phyloP scores from a whole-genome alignment of 2,888 invertebrate genomes.

The Diogma glabrata region DNA sequence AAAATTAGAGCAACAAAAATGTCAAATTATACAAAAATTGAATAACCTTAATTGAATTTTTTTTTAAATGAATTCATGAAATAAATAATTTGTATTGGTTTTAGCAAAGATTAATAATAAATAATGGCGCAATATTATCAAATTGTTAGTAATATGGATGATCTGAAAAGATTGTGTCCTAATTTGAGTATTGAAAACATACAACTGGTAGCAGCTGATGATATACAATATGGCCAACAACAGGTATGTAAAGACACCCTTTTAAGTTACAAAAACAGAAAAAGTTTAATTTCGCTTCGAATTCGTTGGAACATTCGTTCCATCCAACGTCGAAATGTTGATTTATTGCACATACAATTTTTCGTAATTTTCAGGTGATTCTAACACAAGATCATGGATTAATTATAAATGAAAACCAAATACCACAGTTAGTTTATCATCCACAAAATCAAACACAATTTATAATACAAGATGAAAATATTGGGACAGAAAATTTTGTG shows the following conservation, averaged over 20 bases:
- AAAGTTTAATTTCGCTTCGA: too few relatives aligned
- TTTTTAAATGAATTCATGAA: too few relatives aligned
- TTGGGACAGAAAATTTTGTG: neutral
- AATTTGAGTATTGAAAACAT: slow-evolving; percentile 42
- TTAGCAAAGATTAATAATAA: too few relatives aligned
- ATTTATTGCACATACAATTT: neutral
- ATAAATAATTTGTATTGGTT: too few relatives aligned
- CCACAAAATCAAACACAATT: slow-evolving; percentile 23
- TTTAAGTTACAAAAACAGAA: neutral
- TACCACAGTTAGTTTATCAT: slow-evolving; percentile 36
- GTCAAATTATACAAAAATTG: too few relatives aligned
- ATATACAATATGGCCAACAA: slow-evolving; percentile 20
- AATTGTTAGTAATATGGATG: slow-evolving; percentile 50
- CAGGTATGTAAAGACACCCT: slow-evolving; percentile 11
- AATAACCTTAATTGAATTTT: too few relatives aligned
- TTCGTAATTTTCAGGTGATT: slow-evolving; percentile 22
- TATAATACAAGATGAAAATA: slow-evolving; percentile 22
- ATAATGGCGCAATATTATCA: slow-evolving; percentile 41
- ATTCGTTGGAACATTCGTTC: too few relatives aligned
- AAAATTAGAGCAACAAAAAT: too few relatives aligned
- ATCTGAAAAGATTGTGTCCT: slow-evolving; percentile 51
- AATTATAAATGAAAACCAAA: slow-evolving; percentile 31
- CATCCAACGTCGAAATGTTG: too few relatives aligned
- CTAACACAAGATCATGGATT: slow-evolving; percentile 23
- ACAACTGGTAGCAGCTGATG: slow-evolving; percentile 31